Conservation (phyloP, 2,113 vertebrate species). For the Cairina moschata region DNA sequence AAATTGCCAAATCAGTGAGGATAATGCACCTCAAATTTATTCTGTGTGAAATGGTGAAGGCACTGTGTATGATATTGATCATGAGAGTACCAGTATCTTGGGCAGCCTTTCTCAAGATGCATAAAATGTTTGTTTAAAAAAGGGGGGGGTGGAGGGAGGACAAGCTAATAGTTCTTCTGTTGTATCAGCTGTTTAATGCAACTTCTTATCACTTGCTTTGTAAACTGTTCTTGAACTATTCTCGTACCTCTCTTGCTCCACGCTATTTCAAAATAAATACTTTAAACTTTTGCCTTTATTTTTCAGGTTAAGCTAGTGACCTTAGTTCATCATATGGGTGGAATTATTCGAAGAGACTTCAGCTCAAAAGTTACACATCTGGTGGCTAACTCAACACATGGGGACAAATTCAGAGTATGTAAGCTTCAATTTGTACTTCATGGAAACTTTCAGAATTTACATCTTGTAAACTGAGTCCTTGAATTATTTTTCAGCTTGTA, state of each 20-base stretch:
- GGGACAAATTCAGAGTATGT: conserved; percentile 97
- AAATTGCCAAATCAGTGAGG: background rate
- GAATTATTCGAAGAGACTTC: conserved; percentile 93
- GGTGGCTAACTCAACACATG: conserved; percentile 92
- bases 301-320: conserved; percentile 92
- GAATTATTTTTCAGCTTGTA: background rate
- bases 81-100: background rate
- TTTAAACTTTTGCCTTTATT: background rate
- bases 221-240: background rate
- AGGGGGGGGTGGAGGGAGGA: too few species aligned
- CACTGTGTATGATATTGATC: background rate
- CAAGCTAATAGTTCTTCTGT: background rate
- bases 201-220: background rate
- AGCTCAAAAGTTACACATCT: conserved; percentile 97
- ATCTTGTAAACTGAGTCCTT: background rate
- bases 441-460: background rate
- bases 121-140: background rate
- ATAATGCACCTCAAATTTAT: accelerated
- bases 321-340: conserved; percentile 98
- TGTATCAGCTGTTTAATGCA: background rate
- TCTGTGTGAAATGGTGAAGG: background rate
- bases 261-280: background rate
- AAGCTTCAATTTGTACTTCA: background rate
- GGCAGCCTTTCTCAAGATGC: background rate
- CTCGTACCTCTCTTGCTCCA: background rate